Conservation (phyloP, 1,140 invertebrate genomes). For the Lycorma delicatula region DNA sequence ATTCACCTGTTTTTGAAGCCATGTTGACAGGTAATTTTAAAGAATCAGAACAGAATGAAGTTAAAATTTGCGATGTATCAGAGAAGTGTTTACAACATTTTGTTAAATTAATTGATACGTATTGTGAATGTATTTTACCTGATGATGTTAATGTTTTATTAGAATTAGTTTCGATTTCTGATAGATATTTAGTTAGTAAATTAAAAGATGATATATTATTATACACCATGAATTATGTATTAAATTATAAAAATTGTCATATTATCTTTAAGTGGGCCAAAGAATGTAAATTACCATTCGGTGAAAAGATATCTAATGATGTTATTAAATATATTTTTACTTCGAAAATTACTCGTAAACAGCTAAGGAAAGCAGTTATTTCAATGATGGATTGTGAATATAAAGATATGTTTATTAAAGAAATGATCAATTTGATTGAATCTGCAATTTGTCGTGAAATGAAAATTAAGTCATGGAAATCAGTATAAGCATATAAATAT, state of each 20-base stretch:
- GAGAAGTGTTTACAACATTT: conserved; percentile 22
- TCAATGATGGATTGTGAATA: no score
- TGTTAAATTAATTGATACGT: conserved; percentile 17
- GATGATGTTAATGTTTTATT: conserved; percentile 46
- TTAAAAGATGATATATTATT: conserved; percentile 43
- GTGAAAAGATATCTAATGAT: conserved; percentile 31
- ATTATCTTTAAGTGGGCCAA: conserved; percentile 41
- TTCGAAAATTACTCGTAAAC: conserved; percentile 30
- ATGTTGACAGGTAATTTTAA: conserved; percentile 56
- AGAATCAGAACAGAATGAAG: conserved; percentile 48
- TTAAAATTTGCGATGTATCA: conserved; percentile 24
- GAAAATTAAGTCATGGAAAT: no score
- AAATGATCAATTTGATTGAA: no score
- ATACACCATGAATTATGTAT: conserved; percentile 34
- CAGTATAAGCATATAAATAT: no score
- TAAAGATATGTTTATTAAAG: no score
- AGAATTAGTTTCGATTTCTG: conserved; percentile 54
- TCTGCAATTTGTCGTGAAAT: no score
- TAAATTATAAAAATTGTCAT: conserved; percentile 36
- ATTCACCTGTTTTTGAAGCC: conserved; percentile 53
- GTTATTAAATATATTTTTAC: conserved; percentile 39
- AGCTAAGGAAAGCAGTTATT: conserved; percentile 36
- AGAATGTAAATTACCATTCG: conserved; percentile 21
- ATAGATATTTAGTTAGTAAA: conserved; percentile 52
- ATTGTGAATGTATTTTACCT: conserved; percentile 31